These are phyloP conservation scores for Luperina nickerlii DNA, from an alignment of 2,888 invertebrate genomes.

Conservation along the genomic window DNA sequence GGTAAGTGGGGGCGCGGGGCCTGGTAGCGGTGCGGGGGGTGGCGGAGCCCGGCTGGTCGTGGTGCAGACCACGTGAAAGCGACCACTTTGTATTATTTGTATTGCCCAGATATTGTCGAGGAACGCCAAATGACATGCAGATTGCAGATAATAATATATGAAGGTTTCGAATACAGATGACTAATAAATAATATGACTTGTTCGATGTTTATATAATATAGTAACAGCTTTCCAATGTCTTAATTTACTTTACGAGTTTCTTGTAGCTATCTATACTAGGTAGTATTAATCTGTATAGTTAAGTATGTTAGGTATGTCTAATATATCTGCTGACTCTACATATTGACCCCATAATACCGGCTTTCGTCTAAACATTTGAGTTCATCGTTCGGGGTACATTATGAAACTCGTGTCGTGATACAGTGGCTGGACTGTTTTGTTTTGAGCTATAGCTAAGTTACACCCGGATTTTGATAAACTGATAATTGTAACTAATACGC, in stretches of 20 bases:
- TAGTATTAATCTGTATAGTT: background rate
- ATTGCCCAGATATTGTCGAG: conserved; percentile 64
- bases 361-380: conserved; percentile 5
- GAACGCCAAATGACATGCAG: conserved; percentile 53
- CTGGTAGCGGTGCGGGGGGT: conserved; percentile 17
- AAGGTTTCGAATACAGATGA: conserved; percentile 32
- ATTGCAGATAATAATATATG: conserved; percentile 39
- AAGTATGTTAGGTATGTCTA: background rate
- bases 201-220: conserved; percentile 11
- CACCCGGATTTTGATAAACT: background rate
- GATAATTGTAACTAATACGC: background rate
- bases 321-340: background rate
- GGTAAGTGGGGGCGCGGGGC: conserved; percentile 38
- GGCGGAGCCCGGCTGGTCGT: conserved; percentile 59
- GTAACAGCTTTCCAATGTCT: conserved; percentile 16
- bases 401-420: background rate
- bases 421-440: background rate
- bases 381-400: background rate
- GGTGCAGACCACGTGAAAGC: conserved; percentile 80
- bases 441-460: background rate
- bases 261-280: background rate
- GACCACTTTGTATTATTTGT: conserved; percentile 73
- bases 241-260: conserved; percentile 11
- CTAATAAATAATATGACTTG: background rate
- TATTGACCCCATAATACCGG: background rate